Conservation (phyloP, 2,113 vertebrate genomes). For the Brachyhypopomus occidentalis region DNA sequence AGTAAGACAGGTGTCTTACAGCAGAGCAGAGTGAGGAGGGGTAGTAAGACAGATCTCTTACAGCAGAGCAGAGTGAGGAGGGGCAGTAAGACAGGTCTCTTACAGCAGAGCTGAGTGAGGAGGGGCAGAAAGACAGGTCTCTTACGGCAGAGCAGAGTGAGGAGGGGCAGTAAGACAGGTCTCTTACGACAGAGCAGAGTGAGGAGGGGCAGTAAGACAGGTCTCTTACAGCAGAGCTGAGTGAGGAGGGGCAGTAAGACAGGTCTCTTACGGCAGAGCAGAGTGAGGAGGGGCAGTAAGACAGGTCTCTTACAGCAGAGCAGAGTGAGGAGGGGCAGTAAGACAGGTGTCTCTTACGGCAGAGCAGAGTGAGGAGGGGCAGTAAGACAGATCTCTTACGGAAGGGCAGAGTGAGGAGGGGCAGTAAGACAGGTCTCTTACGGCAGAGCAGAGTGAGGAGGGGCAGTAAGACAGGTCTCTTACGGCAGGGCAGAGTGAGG, state of each 20-base stretch:
- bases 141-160: slow-evolving; percentile 78
- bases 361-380: neutral
- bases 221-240: slow-evolving; percentile 77
- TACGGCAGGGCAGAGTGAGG: neutral
- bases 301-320: neutral
- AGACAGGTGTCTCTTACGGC: neutral
- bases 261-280: slow-evolving; percentile 77
- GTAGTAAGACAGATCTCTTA: slow-evolving; percentile 71
- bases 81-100: slow-evolving; percentile 47
- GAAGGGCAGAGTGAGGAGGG: neutral
- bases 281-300: slow-evolving; percentile 69
- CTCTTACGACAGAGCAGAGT: neutral
- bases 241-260: slow-evolving; percentile 70
- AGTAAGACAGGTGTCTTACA: too few relatives aligned
- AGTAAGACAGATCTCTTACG: too few relatives aligned
- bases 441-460: neutral
- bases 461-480: neutral
- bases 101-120: neutral
- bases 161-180: slow-evolving; percentile 59
- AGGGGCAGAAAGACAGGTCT: slow-evolving; percentile 61
- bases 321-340: neutral
- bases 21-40: slow-evolving; percentile 4
- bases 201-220: slow-evolving; percentile 53
- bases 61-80: slow-evolving; percentile 75
- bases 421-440: neutral